phyloP scores from a whole-genome alignment of 2,797 vertebrate species.

The Argyrosomus regius region DNA sequence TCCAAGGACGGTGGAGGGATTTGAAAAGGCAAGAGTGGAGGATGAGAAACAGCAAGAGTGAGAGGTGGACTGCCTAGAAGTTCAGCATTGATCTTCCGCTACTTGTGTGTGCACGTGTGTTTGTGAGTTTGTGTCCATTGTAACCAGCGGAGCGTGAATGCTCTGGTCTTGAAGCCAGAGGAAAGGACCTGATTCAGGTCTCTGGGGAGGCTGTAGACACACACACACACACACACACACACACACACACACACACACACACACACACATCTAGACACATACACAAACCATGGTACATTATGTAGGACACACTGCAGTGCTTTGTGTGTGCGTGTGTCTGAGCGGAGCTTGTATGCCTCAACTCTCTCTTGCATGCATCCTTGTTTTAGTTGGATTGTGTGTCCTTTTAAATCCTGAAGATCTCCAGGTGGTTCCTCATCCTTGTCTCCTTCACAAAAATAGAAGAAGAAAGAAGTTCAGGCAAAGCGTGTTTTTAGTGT shows the following conservation, averaged over 20 bases:
- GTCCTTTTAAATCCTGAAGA: conserved; percentile 50
- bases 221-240: conserved; percentile 5
- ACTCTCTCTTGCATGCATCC: neutral
- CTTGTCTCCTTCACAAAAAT: conserved; percentile 16
- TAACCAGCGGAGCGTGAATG: conserved; percentile 57
- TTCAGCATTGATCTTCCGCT: conserved; percentile 45
- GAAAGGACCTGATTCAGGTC: conserved; percentile 65
- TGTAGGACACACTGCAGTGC: conserved; percentile 38
- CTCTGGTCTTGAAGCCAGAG: conserved; percentile 37
- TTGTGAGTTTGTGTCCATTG: conserved; percentile 11
- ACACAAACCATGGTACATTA: conserved; percentile 38
- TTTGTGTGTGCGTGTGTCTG: conserved; percentile 20
- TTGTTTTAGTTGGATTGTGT: conserved; percentile 39
- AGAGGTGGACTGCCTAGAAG: conserved; percentile 38
- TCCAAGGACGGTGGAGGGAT: conserved; percentile 43
- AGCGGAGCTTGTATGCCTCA: neutral
- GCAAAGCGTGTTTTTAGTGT: conserved; percentile 14
- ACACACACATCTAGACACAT: neutral
- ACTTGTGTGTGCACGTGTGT: neutral
- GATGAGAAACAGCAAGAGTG: conserved; percentile 14
- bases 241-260: conserved; percentile 20
- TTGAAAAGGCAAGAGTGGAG: conserved; percentile 12
- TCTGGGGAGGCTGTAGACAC: conserved; percentile 45
- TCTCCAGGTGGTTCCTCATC: conserved; percentile 49
- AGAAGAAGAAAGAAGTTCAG: conserved; percentile 26